Base-by-base conservation (phyloP, 2,797 vertebrate species). In the Falco columbarius region DNA sequence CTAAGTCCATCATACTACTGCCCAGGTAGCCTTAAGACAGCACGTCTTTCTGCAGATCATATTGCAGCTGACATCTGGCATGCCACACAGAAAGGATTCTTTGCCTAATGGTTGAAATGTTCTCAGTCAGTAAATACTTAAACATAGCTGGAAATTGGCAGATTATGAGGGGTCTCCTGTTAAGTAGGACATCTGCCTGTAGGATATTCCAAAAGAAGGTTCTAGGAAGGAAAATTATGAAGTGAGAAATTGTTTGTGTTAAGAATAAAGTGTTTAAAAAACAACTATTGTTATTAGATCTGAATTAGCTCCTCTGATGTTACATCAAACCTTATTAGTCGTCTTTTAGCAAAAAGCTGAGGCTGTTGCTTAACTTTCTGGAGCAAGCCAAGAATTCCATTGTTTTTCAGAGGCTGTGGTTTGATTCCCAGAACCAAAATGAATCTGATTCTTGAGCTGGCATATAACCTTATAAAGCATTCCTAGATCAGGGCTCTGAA, bases 361-460 rank as follows among this genome's bases (percentile, higher is more conserved):
- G 86, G 74, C 47, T 97, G 68, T 97, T 97, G 97, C 92, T 96
- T 97, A 97, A 97, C 91, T 94, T 96, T 89, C 68, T 97, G 96
- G 97, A 98, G 81, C 9, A 46, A 94, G 87, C 67, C 86, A 85
- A 77, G 94, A 96, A 98, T 98, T 97, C 96, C 97, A 93, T 73
- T 94, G 93, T 96, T 97, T 97, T 97, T 93, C 90, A 88, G 96
- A 97, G 97, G 91, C 85, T 97, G 90, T 49, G 93, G 94, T 96
- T 97, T 95, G 96, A 95, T 97, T 98, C 95, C 93, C 93, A 96
- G 94, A 95, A 97, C 96, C 95, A 97, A 98, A 98, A 97, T 96
- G 86, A 98, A 97, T 97, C 95, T 97, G 95, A 98, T 96, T 98
- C 97, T 96, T 96, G 92, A 96, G 83, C 86, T 98, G 97, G 97